These are phyloP conservation scores for Rana temporaria DNA, from an alignment of 2,113 vertebrate species.

Conservation along the genomic window DNA sequence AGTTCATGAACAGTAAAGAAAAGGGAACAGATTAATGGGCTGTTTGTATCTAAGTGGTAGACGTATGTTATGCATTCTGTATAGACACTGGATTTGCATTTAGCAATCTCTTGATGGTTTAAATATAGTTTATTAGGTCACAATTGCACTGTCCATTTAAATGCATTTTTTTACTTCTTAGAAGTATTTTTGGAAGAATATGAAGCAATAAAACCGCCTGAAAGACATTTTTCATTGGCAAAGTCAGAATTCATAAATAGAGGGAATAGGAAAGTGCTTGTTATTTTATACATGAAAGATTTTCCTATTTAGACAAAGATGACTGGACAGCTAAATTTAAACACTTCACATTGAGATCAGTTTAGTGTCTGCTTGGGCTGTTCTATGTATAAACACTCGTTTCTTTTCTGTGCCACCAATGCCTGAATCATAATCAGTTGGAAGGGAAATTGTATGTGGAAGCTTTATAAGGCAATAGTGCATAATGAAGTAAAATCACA, in stretches of 20 bases:
- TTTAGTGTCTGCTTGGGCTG: neutral
- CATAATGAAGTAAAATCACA: neutral
- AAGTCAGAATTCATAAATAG: conserved; percentile 35
- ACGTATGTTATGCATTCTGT: neutral
- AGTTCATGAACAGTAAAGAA: neutral
- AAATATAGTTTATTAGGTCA: conserved; percentile 34
- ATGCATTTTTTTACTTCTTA: conserved; percentile 28
- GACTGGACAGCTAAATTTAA: conserved; percentile 35
- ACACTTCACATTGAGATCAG: conserved; percentile 7
- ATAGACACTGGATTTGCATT: conserved; percentile 15
- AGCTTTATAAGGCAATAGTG: neutral
- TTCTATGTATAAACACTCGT: conserved; percentile 18
- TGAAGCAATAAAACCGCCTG: conserved; percentile 26
- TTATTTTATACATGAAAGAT: conserved; percentile 36
- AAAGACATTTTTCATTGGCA: conserved; percentile 39
- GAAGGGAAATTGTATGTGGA: neutral
- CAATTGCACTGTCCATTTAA: conserved; percentile 4
- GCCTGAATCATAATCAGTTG: neutral
- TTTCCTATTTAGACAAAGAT: conserved; percentile 3
- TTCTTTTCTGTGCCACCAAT: neutral
- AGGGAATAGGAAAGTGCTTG: conserved; percentile 21
- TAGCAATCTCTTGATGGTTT: conserved; percentile 32
- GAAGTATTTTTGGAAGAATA: conserved; percentile 34
- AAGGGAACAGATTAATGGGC: conserved; percentile 14
- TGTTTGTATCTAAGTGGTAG: conserved; percentile 2